Evolutionary conservation across 92 coral and sea anemone species (phyloP).

Genomic region (Micromussa lordhowensis): DNA sequence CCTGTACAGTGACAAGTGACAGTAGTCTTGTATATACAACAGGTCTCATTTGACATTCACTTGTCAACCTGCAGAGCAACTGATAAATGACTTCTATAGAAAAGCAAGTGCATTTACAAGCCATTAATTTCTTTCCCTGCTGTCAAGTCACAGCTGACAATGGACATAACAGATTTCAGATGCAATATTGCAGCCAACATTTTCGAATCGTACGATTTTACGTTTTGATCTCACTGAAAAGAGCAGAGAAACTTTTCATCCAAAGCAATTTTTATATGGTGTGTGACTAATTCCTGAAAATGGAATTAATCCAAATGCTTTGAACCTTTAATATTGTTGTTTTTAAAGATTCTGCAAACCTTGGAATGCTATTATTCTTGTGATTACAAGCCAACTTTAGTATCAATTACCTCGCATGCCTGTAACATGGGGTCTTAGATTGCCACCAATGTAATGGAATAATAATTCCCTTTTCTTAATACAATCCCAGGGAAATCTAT

Average conservation of each 20-base stretch:
- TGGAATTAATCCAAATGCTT: conserved; percentile 12
- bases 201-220: background rate
- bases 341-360: conserved; percentile 26
- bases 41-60: background rate
- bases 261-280: background rate
- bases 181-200: background rate
- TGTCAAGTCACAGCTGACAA: background rate
- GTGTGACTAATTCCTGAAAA: background rate
- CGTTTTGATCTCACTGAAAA: background rate
- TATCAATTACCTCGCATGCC: conserved; percentile 13
- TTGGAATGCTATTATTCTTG: conserved; percentile 25
- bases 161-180: background rate
- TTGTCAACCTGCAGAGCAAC: background rate
- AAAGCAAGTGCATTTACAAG: background rate
- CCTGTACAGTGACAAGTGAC: background rate
- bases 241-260: background rate
- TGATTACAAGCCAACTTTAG: conserved; percentile 8
- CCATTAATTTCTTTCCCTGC: background rate
- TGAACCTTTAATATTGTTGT: conserved; percentile 31
- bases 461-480: background rate
- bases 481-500: background rate
- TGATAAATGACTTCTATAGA: background rate
- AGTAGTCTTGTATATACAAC: background rate
- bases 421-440: background rate
- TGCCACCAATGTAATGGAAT: background rate